Conservation (phyloP, 2,113 vertebrate species). For the Alaudala cheleensis region DNA sequence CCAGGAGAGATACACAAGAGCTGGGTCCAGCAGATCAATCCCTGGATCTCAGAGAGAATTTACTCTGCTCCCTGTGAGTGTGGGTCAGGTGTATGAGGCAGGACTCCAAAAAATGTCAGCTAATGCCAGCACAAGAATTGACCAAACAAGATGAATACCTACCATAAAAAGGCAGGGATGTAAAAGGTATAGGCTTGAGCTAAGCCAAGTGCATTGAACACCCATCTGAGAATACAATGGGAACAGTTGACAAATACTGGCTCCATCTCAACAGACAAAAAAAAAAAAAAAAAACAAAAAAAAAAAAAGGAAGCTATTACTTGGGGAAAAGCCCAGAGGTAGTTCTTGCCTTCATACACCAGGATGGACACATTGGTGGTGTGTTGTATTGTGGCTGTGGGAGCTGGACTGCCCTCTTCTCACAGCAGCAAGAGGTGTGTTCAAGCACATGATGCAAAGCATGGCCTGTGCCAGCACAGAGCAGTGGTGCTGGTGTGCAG, state of each 20-base stretch:
- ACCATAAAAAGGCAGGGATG: neutral
- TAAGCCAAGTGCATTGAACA: neutral
- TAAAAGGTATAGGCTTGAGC: neutral
- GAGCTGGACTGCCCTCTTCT: neutral
- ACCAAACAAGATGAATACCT: neutral
- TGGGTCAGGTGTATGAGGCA: neutral
- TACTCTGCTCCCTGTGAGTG: neutral
- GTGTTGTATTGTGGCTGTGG: neutral
- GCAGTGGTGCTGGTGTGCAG: neutral
- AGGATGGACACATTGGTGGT: neutral
- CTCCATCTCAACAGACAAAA: neutral
- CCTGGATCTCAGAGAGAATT: neutral
- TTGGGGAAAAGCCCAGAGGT: neutral
- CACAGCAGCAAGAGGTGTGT: neutral
- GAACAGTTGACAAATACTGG: neutral
- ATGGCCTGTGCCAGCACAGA: fast-evolving
- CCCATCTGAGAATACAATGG: neutral
- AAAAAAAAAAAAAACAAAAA: neutral
- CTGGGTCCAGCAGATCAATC: neutral
- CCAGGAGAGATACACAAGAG: neutral
- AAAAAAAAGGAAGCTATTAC: neutral
- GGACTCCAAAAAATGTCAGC: neutral
- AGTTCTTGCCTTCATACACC: neutral
- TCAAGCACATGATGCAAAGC: neutral
- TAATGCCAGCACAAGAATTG: neutral